Conservation (phyloP, 2,888 invertebrate genomes). For the Busseola fusca region DNA sequence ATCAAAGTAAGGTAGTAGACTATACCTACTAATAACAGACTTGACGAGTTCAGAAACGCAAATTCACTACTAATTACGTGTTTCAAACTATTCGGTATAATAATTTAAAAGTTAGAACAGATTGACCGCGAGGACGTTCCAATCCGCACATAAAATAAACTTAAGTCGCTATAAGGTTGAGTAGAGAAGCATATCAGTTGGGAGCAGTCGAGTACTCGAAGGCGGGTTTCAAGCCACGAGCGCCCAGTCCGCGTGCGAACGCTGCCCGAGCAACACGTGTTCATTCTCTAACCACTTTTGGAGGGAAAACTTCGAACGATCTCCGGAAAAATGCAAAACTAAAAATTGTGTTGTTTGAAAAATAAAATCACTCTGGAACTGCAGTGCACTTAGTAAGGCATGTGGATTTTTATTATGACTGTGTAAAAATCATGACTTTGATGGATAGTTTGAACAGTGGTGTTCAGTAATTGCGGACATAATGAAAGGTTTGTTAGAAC, state of each 20-base stretch:
- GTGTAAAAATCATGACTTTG: slow-evolving; percentile 59
- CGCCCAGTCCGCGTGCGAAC: slow-evolving; percentile 70
- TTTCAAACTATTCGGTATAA: slow-evolving; percentile 47
- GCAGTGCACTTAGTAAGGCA: slow-evolving; percentile 64
- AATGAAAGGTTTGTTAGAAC: slow-evolving; percentile 76
- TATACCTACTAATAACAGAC: slow-evolving; percentile 8
- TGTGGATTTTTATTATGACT: slow-evolving; percentile 62
- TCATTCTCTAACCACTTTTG: slow-evolving; percentile 57
- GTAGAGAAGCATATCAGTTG: slow-evolving; percentile 57
- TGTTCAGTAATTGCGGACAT: slow-evolving; percentile 66
- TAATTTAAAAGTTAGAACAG: slow-evolving; percentile 54
- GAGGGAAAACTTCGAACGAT: slow-evolving; percentile 82
- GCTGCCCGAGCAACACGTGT: slow-evolving; percentile 68
- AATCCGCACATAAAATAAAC: slow-evolving; percentile 68
- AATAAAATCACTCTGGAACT: slow-evolving; percentile 62
- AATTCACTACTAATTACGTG: slow-evolving; percentile 12
- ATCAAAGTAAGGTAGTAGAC: background rate
- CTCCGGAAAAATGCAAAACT: slow-evolving; percentile 47
- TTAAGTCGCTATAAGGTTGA: slow-evolving; percentile 67
- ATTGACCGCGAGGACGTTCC: slow-evolving; percentile 53
- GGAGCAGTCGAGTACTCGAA: slow-evolving; percentile 48
- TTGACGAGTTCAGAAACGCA: slow-evolving; percentile 11
- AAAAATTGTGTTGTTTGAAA: slow-evolving; percentile 24
- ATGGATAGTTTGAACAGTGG: slow-evolving; percentile 58
- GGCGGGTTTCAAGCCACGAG: slow-evolving; percentile 40